phyloP scores from a whole-genome alignment of 2,888 invertebrate species.

The Adelognathus sp. region DNA sequence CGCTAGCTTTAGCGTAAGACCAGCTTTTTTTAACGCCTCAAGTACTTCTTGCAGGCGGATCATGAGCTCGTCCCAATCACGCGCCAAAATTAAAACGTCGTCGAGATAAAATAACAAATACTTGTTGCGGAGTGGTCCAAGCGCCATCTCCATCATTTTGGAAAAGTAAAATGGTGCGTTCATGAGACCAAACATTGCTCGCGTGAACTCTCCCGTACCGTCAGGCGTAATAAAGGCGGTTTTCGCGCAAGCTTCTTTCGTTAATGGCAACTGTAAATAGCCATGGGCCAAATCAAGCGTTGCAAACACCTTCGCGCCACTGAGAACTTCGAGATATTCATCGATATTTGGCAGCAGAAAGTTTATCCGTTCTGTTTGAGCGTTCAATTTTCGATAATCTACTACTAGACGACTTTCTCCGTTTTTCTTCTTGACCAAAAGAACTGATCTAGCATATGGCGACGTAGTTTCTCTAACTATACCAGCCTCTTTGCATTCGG shows the following conservation, averaged over 20 bases:
- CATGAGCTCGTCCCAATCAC: slow-evolving; percentile 63
- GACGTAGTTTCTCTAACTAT: slow-evolving; percentile 34
- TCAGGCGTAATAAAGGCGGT: background rate
- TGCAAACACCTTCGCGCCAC: background rate
- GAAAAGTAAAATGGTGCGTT: slow-evolving; percentile 64
- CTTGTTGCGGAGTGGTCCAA: background rate
- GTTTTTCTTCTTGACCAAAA: slow-evolving; percentile 26
- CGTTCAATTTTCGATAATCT: slow-evolving; percentile 11
- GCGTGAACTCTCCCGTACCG: slow-evolving; percentile 33
- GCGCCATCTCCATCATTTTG: slow-evolving; percentile 4
- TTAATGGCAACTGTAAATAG: background rate
- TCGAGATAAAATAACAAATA: slow-evolving; percentile 66
- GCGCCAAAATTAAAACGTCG: slow-evolving; percentile 67
- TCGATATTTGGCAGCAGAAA: slow-evolving; percentile 39
- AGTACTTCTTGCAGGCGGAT: slow-evolving; percentile 62
- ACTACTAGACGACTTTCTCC: background rate
- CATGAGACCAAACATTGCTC: slow-evolving; percentile 65
- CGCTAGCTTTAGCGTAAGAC: slow-evolving; percentile 66
- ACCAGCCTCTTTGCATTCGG: slow-evolving; percentile 44
- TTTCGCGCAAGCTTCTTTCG: background rate
- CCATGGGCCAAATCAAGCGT: background rate
- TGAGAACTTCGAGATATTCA: slow-evolving; percentile 59
- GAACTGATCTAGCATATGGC: slow-evolving; percentile 29
- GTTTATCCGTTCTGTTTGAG: slow-evolving; percentile 20
- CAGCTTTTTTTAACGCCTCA: slow-evolving; percentile 55